Base-by-base conservation (phyloP, 2,888 invertebrate genomes). In the Pomacea canaliculata region DNA sequence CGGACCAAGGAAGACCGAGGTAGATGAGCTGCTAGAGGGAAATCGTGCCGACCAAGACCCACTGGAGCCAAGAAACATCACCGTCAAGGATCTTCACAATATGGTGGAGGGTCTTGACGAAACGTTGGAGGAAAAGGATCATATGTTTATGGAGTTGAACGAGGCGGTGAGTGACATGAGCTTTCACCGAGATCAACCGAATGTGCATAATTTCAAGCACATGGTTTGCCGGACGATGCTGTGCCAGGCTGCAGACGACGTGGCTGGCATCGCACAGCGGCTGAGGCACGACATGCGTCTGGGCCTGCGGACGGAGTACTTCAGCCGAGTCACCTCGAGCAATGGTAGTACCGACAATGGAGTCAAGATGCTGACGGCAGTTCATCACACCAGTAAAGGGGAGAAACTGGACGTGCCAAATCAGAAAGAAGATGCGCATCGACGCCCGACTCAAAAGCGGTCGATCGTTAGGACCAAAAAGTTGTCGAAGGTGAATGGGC, bases 201-300 rank as follows among this genome's bases (percentile, higher is more conserved):
- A 27, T 27, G 49, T 68, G 51, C 60, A 10, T n/a, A 62, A 63
- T 27, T 49, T 68, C 73, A 72, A 71, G 56, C 23, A 67, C 49
- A 2, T 77, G 23, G 16, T 73, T 9, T 16, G 68, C 46, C 73
- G 65, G 18, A 48, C 51, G 46, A 60, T 48, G 46, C 77, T 73
- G n/a, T 49, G n/a, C 7, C 73, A 49, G 56, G 49, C 65, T 16
- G 56, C 27, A 13, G 73, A 73, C 66, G 63, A 27, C 18, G n/a
- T 73, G 13, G 56, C 51, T n/a, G 12, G 19, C 12, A 13, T 27
- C 19, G 73, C 56, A 56, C 46, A 66, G 66, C 23, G 9, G n/a
- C 56, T 73, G 0, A 67, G 66, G 27, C 18, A 12, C 23, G 23
- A 23, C 23, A 23, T 23, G 23, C 23, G 23, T 23, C 23, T 23